Percentiles rank a stretch among this genome's conserved stretches.
Evolutionary conservation across 2,888 invertebrate species (phyloP).

Genomic region (Dryobotodes eremita): DNA sequence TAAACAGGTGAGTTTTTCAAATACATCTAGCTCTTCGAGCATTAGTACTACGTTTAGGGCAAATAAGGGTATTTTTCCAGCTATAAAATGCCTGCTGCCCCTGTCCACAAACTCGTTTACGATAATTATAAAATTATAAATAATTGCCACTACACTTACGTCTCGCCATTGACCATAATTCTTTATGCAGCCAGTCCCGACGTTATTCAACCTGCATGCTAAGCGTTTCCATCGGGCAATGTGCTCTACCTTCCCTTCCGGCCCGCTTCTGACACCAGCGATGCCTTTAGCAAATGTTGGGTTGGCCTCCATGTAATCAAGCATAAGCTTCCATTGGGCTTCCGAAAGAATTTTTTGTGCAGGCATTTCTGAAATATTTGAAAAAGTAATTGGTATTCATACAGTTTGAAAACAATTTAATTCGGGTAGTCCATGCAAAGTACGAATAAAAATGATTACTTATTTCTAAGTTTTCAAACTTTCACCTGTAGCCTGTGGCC

Average conservation of each 20-base stretch:
- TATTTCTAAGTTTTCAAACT: neutral
- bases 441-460: neutral
- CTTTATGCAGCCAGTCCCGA: constrained; percentile 31
- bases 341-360: constrained; percentile 37
- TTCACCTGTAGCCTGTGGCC: neutral
- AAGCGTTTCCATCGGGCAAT: constrained; percentile 26
- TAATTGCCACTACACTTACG: constrained; percentile 22
- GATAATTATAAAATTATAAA: neutral
- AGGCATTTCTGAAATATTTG: constrained; percentile 29
- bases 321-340: constrained; percentile 31
- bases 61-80: too few species aligned
- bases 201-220: constrained; percentile 32
- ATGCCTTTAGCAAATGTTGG: constrained; percentile 40
- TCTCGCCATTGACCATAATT: constrained; percentile 31
- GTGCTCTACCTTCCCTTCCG: constrained; percentile 16
- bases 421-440: neutral
- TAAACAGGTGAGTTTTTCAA: neutral
- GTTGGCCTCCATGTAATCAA: constrained; percentile 40
- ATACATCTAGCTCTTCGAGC: neutral
- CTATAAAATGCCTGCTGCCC: neutral
- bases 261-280: neutral
- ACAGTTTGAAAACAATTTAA: neutral
- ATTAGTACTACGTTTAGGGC: neutral
- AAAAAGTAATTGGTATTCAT: constrained; percentile 6
- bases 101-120: neutral